phyloP scores from a whole-genome alignment of 2,113 vertebrate genomes.

The Leiothrix lutea region DNA sequence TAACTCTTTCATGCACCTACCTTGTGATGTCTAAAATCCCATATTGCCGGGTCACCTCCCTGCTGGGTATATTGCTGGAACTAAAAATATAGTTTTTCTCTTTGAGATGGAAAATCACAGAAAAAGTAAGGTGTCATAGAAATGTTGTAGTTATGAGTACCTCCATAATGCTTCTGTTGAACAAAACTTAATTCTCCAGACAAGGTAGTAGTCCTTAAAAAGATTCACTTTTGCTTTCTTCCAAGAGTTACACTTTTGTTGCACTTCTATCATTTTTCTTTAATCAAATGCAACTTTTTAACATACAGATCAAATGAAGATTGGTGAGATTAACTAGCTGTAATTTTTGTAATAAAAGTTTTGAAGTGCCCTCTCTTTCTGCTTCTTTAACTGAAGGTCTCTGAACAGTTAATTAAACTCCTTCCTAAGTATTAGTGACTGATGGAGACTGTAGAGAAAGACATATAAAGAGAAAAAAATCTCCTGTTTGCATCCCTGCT shows the following conservation, averaged over 20 bases:
- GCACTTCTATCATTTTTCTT: background rate
- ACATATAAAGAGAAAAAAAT: background rate
- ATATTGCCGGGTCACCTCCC: rapidly evolving
- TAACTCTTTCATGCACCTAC: background rate
- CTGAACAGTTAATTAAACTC: background rate
- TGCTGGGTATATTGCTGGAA: background rate
- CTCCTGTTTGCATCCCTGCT: background rate
- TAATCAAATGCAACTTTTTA: background rate
- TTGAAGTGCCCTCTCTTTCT: background rate
- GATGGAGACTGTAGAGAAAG: background rate
- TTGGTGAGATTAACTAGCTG: background rate
- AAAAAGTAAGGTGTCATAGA: background rate
- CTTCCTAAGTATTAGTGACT: background rate
- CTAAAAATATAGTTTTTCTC: background rate
- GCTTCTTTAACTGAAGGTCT: background rate
- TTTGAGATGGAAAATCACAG: background rate
- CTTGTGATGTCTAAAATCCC: background rate
- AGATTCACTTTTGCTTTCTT: background rate
- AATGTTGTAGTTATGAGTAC: background rate
- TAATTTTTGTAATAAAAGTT: background rate
- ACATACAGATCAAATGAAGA: background rate
- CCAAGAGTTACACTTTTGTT: background rate
- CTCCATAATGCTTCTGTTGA: background rate
- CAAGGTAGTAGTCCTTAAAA: background rate
- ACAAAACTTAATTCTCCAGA: background rate